Conservation (phyloP, 64 coral and sea anemone genomes). For the Platygyra sinensis region DNA sequence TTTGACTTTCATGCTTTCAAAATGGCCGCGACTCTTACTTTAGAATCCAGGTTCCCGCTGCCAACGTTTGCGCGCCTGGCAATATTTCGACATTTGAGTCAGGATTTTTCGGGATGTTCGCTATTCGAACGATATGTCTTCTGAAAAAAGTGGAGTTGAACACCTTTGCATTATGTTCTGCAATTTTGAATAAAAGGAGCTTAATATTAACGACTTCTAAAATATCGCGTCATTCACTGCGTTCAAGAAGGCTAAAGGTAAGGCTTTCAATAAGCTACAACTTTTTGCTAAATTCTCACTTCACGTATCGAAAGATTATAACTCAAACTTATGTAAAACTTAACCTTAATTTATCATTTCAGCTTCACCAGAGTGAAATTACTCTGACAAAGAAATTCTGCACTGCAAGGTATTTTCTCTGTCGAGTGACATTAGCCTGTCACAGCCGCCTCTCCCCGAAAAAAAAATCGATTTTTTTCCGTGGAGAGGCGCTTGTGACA, state of each 20-base stretch:
- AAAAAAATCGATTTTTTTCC: too few relatives aligned
- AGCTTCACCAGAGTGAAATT: background rate
- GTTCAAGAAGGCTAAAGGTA: background rate
- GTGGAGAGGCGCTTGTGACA: too few relatives aligned
- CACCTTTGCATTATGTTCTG: background rate
- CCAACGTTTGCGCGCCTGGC: background rate
- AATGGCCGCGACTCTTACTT: slow-evolving; percentile 51
- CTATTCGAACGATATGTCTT: background rate
- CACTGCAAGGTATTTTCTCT: slow-evolving; percentile 6
- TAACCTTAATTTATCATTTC: background rate
- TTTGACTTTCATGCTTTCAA: slow-evolving; percentile 88
- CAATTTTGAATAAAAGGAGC: background rate
- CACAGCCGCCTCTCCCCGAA: too few relatives aligned
- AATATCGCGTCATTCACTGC: background rate
- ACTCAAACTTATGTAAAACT: background rate
- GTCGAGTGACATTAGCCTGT: background rate
- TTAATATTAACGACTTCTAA: background rate
- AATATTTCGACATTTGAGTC: background rate
- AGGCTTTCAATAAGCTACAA: too few relatives aligned
- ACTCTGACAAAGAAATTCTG: background rate
- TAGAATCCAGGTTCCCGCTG: slow-evolving; percentile 19
- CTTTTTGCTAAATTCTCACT: too few relatives aligned
- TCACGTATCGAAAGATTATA: too few relatives aligned
- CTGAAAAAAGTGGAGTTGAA: background rate
- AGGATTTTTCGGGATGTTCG: background rate